A percentile compares a stretch with the other conserved stretches of the same genome.
Conservation (phyloP, 2,113 vertebrate genomes). For the Prionailurus viverrinus region DNA sequence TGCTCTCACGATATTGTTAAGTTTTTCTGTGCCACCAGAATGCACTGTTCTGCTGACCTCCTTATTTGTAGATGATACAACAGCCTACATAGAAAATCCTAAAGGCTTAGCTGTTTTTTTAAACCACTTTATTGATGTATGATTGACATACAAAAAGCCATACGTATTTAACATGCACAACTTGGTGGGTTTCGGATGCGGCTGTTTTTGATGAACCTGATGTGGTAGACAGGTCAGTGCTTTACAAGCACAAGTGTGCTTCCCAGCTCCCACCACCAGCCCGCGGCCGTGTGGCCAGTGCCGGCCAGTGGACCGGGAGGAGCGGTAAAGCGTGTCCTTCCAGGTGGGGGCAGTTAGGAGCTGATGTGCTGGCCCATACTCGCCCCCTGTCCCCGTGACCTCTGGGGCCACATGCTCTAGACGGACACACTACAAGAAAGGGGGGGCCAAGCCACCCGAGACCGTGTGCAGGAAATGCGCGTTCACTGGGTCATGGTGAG, state of each 20-base stretch:
- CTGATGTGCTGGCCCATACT: fast-evolving
- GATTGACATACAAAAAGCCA: background rate
- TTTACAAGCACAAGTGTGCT: too few species aligned
- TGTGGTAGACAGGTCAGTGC: fast-evolving
- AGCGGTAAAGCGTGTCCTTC: fast-evolving
- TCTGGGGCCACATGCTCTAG: fast-evolving
- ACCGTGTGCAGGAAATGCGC: fast-evolving
- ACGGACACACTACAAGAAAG: fast-evolving
- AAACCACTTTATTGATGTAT: background rate
- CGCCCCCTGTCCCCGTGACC: fast-evolving
- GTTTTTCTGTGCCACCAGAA: background rate
- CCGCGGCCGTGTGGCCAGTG: fast-evolving
- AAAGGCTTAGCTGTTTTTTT: background rate
- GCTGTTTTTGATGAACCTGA: background rate
- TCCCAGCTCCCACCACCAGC: background rate
- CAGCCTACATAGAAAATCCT: background rate
- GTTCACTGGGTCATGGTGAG: fast-evolving
- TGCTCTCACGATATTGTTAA: fast-evolving
- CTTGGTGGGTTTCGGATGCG: fast-evolving
- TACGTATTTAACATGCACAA: fast-evolving
- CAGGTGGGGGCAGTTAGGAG: fast-evolving
- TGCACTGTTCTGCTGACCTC: background rate
- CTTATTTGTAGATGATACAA: background rate
- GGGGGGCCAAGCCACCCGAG: fast-evolving
- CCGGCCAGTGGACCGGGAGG: fast-evolving